Base-by-base conservation (phyloP, 2,113 vertebrate species). In the Clinocottus analis region DNA sequence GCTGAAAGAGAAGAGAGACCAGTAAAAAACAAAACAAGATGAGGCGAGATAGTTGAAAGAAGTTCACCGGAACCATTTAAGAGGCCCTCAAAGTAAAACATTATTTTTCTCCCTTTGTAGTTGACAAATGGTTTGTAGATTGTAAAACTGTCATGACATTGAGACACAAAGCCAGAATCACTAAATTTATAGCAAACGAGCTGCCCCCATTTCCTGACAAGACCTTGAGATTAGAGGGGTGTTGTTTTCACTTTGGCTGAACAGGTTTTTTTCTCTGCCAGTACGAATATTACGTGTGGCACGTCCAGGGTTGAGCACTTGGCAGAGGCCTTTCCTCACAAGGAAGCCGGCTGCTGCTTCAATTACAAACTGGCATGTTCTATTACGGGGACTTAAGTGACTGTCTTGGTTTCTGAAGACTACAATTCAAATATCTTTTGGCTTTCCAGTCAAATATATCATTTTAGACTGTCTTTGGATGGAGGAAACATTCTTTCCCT, bases 1-100 rank as follows among this genome's bases (percentile, higher is more conserved):
- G 98, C 98, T 99, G 90, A 59, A 93, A 92, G 56, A 77, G 13
- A 41, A 51, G 55, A 85, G 0, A 72, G n/a, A 64, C 1, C 49
- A 56, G 41, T n/a, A n/a, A n/a, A n/a, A n/a, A 43, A 43, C 14
- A 14, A 43, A 43, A 43, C 51, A 49, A 37, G 13, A 71, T 29
- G 58, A 45, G 2, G 13, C 39, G 0, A 73, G 60, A 55, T 0
- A 7, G 27, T 25, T 73, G 9, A 67, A 74, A 72, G 16, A 61
- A 33, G 2, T 25, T 70, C 14, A 11, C n/a, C 9, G 16, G 11
- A 51, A 27, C 7, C 12, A 37, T 43, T 43, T 51, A 17, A n/a
- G 23, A 16, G 51, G 19, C 10, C 53, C 7, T 21, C n/a, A 49
- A 29, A 27, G 1, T 39, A 53, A 69, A 71, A 14, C 13, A 25